Evolutionary conservation across 2,797 vertebrate species (phyloP).

Genomic region (Dendrocincla fuliginosa): DNA sequence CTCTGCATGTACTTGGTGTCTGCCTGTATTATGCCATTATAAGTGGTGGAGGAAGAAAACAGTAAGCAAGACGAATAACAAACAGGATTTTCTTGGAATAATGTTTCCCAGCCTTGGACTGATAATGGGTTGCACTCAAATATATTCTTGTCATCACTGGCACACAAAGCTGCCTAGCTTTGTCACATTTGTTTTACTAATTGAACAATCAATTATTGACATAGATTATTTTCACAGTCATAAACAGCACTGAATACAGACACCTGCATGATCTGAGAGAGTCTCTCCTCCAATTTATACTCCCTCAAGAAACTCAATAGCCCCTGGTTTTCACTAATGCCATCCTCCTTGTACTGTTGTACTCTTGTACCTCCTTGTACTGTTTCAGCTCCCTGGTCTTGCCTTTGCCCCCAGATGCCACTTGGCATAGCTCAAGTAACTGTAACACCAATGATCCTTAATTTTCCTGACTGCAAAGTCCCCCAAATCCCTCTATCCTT

Average conservation of each 20-base stretch:
- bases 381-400: not conserved
- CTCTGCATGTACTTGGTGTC: slow-evolving; percentile 23
- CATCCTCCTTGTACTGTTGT: not conserved
- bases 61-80: slow-evolving; percentile 33
- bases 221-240: slow-evolving; percentile 59
- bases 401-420: not conserved
- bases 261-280: not conserved
- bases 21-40: slow-evolving; percentile 19
- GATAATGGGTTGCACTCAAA: slow-evolving; percentile 62
- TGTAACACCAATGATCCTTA: not conserved
- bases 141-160: slow-evolving; percentile 60
- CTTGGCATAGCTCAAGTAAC: not conserved
- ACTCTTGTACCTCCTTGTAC: not conserved
- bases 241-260: not conserved
- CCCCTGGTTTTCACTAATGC: not conserved
- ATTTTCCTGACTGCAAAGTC: not conserved
- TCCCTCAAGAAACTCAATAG: not conserved
- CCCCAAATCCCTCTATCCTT: not conserved
- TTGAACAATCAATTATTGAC: slow-evolving; percentile 79
- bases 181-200: slow-evolving; percentile 77
- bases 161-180: slow-evolving; percentile 69
- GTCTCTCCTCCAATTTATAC: not conserved
- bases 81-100: slow-evolving; percentile 40
- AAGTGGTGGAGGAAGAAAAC: not conserved
- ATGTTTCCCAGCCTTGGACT: slow-evolving; percentile 53